Percentiles rank a stretch among this genome's conserved stretches.
phyloP scores from a whole-genome alignment of 1,140 invertebrate species.

The Doryteuthis pealeii region DNA sequence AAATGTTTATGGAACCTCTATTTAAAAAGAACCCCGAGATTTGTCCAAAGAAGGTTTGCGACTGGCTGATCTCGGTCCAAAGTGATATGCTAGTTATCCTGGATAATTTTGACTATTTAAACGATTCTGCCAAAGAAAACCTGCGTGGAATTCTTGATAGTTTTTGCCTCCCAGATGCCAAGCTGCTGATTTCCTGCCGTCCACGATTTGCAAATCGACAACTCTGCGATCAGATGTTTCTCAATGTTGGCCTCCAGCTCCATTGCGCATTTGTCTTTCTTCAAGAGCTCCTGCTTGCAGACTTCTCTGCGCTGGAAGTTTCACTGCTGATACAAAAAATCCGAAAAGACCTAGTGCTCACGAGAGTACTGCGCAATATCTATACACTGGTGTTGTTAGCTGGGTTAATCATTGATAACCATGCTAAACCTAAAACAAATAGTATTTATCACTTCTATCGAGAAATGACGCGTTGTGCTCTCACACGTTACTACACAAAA shows the following conservation, averaged over 20 bases:
- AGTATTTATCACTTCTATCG: slow-evolving; percentile 3
- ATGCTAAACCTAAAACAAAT: slow-evolving; percentile 1
- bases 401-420: background rate
- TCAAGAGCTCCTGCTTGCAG: background rate
- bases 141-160: background rate
- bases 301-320: background rate
- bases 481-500: slow-evolving; percentile 1
- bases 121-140: background rate
- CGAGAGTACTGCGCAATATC: background rate
- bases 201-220: background rate
- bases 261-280: background rate
- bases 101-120: slow-evolving; percentile 5
- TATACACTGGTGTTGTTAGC: background rate
- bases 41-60: background rate
- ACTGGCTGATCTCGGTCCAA: slow-evolving; percentile 7
- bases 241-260: background rate
- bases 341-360: background rate
- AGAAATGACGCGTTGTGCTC: background rate
- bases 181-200: background rate
- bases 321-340: background rate
- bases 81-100: slow-evolving; percentile 1
- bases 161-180: background rate
- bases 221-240: background rate
- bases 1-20: background rate
- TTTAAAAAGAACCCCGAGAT: background rate